phyloP scores from a whole-genome alignment of 2,797 vertebrate genomes.

The Leuciscus waleckii region DNA sequence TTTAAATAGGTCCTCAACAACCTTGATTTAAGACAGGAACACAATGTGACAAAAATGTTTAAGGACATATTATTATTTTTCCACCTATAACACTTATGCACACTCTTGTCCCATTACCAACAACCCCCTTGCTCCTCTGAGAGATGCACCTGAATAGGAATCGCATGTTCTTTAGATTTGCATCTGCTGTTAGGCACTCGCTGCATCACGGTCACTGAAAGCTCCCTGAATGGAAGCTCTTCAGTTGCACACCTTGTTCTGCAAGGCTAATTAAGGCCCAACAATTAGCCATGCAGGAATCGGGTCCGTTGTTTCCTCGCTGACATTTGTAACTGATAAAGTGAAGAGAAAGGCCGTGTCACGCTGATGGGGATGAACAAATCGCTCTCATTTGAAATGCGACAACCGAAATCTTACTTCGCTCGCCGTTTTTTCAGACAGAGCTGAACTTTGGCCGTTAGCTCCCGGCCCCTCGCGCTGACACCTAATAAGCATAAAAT shows the following conservation, averaged over 20 bases:
- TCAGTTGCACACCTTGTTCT: slow-evolving; percentile 66
- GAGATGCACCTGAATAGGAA: slow-evolving; percentile 53
- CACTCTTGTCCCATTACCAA: slow-evolving; percentile 41
- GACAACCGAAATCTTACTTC: slow-evolving; percentile 37
- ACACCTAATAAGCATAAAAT: slow-evolving; percentile 68
- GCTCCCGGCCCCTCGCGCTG: slow-evolving; percentile 26
- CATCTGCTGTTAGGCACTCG: slow-evolving; percentile 58
- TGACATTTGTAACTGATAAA: slow-evolving; percentile 75
- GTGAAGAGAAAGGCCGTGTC: slow-evolving; percentile 73
- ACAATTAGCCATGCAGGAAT: slow-evolving; percentile 74
- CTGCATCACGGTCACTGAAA: slow-evolving; percentile 52
- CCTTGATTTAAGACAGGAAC: slow-evolving; percentile 66
- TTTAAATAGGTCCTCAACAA: slow-evolving; percentile 57
- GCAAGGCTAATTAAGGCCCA: slow-evolving; percentile 75
- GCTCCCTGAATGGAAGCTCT: slow-evolving; percentile 60
- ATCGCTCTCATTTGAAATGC: slow-evolving; percentile 59
- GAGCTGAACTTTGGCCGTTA: slow-evolving; percentile 50
- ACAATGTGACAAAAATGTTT: slow-evolving; percentile 67
- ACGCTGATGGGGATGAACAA: slow-evolving; percentile 79
- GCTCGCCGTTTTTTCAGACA: slow-evolving; percentile 18
- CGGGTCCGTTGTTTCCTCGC: slow-evolving; percentile 75
- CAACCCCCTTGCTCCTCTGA: slow-evolving; percentile 28
- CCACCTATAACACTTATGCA: slow-evolving; percentile 30
- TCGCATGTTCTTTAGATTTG: slow-evolving; percentile 56
- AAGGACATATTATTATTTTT: slow-evolving; percentile 52